A percentile compares a stretch with the other conserved stretches of the same genome.
These are phyloP conservation scores for Bolborhynchus lineola DNA, from an alignment of 2,113 vertebrate species.

Conservation along the genomic window DNA sequence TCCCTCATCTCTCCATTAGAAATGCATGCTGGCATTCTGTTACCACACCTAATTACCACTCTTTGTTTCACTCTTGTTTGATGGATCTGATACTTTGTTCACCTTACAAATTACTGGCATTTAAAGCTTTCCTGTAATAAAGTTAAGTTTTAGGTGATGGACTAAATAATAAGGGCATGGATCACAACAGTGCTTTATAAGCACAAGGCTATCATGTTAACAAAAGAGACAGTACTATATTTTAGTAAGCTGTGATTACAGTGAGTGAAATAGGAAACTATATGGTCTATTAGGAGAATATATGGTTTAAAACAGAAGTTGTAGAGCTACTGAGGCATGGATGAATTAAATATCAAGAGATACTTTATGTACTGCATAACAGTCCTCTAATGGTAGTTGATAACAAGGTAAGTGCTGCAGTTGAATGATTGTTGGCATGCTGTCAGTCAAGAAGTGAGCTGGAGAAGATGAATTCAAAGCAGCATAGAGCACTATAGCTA, in stretches of 20 bases:
- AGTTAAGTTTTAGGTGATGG: background rate
- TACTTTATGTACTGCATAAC: background rate
- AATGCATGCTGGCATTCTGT: background rate
- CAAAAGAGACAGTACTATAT: background rate
- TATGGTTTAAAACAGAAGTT: background rate
- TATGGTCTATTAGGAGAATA: background rate
- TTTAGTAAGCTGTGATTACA: background rate
- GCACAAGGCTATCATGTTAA: background rate
- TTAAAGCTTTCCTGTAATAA: background rate
- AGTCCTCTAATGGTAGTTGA: background rate
- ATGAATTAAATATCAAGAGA: background rate
- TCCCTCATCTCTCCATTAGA: background rate
- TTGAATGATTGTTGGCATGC: background rate
- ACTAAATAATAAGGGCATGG: background rate
- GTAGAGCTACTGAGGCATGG: background rate
- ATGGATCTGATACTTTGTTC: background rate
- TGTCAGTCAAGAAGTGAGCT: conserved; percentile 2
- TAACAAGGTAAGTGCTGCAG: background rate
- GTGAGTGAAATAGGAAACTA: background rate
- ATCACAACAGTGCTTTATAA: background rate
- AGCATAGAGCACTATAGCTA: background rate
- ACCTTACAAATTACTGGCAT: background rate
- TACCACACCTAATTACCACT: background rate
- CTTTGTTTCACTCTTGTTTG: background rate
- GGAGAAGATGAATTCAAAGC: background rate